Percentiles rank a stretch among this genome's conserved stretches.
Evolutionary conservation across 1,140 invertebrate species (phyloP).

Genomic region (Lucilia cuprina): DNA sequence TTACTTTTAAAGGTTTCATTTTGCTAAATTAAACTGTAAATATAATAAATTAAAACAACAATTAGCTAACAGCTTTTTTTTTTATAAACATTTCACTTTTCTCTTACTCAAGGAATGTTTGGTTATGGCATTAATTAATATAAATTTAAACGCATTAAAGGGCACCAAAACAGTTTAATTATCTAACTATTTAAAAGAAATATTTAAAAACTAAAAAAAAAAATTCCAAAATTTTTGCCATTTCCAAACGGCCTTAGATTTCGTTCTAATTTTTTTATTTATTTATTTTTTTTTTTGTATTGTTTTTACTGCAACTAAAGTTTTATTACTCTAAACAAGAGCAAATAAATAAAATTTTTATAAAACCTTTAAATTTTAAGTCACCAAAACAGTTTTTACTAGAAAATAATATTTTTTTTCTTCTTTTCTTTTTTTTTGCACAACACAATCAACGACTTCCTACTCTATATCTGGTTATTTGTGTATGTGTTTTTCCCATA

Average conservation of each 20-base stretch:
- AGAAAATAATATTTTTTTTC: slow-evolving; percentile 59
- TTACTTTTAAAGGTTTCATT: background rate
- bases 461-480: too few species aligned
- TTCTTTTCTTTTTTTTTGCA: slow-evolving; percentile 54
- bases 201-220: background rate
- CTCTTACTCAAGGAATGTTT: background rate
- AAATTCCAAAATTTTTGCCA: slow-evolving; percentile 58
- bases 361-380: slow-evolving; percentile 30
- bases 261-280: slow-evolving; percentile 36
- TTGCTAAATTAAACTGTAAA: slow-evolving; percentile 1
- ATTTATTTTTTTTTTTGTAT: background rate
- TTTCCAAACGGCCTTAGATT: slow-evolving; percentile 46
- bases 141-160: background rate
- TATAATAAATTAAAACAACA: too few species aligned
- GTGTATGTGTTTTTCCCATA: slow-evolving; percentile 44
- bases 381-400: slow-evolving; percentile 60
- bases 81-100: background rate
- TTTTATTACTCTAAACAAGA: slow-evolving; percentile 38
- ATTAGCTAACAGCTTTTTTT: background rate
- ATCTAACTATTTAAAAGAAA: background rate
- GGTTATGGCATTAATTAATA: slow-evolving; percentile 21
- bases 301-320: slow-evolving; percentile 16
- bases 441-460: background rate
- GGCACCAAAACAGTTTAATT: slow-evolving; percentile 74
- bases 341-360: slow-evolving; percentile 43